Base-by-base conservation (phyloP, 2,113 vertebrate species). In the Platichthys stellatus region DNA sequence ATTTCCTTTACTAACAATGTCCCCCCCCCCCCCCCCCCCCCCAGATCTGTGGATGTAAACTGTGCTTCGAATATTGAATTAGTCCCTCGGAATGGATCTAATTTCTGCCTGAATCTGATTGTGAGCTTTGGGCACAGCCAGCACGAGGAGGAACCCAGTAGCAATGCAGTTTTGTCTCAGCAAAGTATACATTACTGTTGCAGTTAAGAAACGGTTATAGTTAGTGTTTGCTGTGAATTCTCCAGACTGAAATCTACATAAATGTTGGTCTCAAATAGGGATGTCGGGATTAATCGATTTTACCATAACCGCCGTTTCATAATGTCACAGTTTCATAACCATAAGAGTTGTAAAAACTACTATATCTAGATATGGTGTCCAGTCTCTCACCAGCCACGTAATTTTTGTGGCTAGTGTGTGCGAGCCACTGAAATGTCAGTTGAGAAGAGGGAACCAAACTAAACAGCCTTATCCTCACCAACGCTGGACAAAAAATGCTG, bases 101-200 rank as follows among this genome's bases (percentile, higher is more conserved):
- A 74, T 90, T 76, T 76, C 26, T 84, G 51, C 69, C 56, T 4
- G 53, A 63, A 83, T 86, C 49, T 62, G 80, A 79, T 72, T 83
- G 18, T 80, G 71, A 31, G 47, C 15, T 14, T 17, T 13, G 8
- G 76, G 68, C 45, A 18, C 38, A 72, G 47, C 45, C 47, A 15
- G 78, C 9, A 8, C 56, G 43, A 69, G 15, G 38, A 45, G 51
- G 12, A 63, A n/a, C 26, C 53, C 38, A 57, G 31, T 47, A 57
- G 59, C 24, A 20, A 24, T 31, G 15, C 38, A 53, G 15, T 18
- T 3, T 58, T 1, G 62, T 74, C 60, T 40, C 9, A 40, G 38
- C 45, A 65, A 60, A 23, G 17, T 18, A 10, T 24, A 20, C 3
- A 24, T 3, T 63, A 43, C 20, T 67, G 26, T 74, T 28, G 8